phyloP scores from a whole-genome alignment of 2,797 vertebrate species.

The Serranus cabrilla region DNA sequence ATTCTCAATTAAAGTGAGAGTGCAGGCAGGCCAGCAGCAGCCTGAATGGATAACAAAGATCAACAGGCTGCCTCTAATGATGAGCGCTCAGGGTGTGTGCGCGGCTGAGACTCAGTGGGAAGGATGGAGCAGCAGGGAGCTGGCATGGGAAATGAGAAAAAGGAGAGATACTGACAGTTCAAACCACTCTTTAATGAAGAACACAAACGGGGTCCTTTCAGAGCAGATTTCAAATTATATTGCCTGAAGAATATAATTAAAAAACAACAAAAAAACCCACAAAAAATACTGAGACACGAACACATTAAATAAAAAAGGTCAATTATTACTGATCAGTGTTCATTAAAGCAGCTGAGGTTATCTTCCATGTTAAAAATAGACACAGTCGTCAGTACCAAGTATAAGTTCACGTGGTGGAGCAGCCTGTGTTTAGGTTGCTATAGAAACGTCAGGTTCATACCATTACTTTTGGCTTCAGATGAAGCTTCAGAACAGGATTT shows the following conservation, averaged over 20 bases:
- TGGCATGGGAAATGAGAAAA: conserved; percentile 61
- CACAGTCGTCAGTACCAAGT: conserved; percentile 58
- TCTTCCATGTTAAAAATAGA: conserved; percentile 74
- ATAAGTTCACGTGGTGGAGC: conserved; percentile 73
- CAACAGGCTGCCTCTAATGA: conserved; percentile 78
- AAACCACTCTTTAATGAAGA: conserved; percentile 55
- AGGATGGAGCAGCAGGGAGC: conserved; percentile 50
- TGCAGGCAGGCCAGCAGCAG: conserved; percentile 62
- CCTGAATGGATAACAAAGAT: conserved; percentile 76
- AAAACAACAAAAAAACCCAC: background rate
- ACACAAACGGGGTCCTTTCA: background rate
- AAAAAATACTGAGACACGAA: background rate
- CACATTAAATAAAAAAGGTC: background rate
- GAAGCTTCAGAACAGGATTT: conserved; percentile 57
- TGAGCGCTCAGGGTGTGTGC: conserved; percentile 47
- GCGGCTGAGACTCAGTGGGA: conserved; percentile 49
- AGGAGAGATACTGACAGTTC: conserved; percentile 60
- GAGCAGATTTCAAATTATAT: conserved; percentile 11
- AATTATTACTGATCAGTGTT: conserved; percentile 1
- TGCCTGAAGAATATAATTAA: background rate
- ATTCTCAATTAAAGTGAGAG: conserved; percentile 77
- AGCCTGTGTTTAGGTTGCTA: conserved; percentile 83
- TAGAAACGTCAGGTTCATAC: conserved; percentile 85
- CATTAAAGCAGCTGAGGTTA: conserved; percentile 43
- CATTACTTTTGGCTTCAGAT: conserved; percentile 78